Evolutionary conservation across 2,113 vertebrate genomes (phyloP).

Genomic region (Neotragus pygmaeus): DNA sequence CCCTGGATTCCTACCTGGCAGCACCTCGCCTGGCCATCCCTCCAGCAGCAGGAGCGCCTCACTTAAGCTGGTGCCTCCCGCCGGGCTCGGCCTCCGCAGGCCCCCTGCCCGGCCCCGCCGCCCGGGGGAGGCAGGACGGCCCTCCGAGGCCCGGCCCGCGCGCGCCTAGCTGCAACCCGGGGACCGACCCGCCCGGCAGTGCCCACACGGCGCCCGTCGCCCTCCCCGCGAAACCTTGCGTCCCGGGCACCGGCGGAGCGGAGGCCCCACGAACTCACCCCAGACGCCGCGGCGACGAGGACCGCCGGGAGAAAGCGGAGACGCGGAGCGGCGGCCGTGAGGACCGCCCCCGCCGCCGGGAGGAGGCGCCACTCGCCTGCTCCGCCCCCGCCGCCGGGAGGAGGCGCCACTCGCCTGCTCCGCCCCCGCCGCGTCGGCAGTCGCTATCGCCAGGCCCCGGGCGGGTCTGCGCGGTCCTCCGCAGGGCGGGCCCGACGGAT

Average conservation of each 20-base stretch:
- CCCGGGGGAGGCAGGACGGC: background rate
- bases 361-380: background rate
- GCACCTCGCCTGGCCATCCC: background rate
- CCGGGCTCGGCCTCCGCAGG: background rate
- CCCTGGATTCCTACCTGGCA: background rate
- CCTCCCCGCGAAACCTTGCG: no score
- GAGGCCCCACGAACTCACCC: background rate
- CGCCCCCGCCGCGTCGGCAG: background rate
- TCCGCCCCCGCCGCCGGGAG: no score
- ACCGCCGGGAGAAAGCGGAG: accelerated
- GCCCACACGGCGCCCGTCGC: no score
- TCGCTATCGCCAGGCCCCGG: background rate
- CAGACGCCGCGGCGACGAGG: accelerated
- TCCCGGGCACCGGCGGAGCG: background rate
- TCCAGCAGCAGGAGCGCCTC: background rate
- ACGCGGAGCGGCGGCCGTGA: accelerated
- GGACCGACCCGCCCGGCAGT: background rate
- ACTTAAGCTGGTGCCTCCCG: background rate
- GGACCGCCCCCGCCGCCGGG: background rate
- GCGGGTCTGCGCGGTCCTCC: background rate
- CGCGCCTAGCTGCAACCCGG: background rate
- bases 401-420: no score
- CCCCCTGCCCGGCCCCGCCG: background rate
- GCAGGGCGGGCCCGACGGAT: accelerated
- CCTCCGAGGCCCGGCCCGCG: background rate